These are phyloP conservation scores for Brachyrhaphis roseni DNA, from an alignment of 2,797 vertebrate genomes.

Conservation along the genomic window DNA sequence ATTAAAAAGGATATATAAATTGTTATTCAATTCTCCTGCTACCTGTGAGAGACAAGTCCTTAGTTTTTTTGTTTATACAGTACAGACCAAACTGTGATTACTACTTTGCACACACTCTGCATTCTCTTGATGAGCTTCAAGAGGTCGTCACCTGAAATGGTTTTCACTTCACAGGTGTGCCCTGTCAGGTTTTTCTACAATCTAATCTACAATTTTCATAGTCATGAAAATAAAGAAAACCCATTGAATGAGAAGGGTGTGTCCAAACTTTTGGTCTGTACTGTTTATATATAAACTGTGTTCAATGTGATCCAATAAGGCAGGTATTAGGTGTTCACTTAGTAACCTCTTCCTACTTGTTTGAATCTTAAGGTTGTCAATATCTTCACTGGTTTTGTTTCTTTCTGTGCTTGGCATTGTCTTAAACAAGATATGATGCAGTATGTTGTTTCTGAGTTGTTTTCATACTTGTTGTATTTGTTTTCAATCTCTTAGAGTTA, in stretches of 20 bases:
- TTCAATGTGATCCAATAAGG: conserved; percentile 11
- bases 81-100: conserved; percentile 23
- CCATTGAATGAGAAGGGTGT: too few relatives aligned
- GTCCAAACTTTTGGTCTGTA: too few relatives aligned
- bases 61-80: conserved; percentile 8
- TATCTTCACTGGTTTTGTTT: neutral
- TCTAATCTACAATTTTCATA: too few relatives aligned
- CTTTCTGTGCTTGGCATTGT: neutral
- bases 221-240: too few relatives aligned
- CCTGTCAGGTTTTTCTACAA: too few relatives aligned
- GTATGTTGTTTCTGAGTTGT: neutral
- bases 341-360: conserved; percentile 20
- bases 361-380: neutral
- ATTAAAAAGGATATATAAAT: conserved; percentile 20
- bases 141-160: too few relatives aligned
- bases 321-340: neutral
- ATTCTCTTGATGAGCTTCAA: too few relatives aligned
- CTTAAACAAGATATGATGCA: neutral
- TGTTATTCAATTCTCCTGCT: conserved; percentile 29
- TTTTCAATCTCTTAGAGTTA: neutral
- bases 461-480: neutral
- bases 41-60: conserved; percentile 26
- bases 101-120: too few relatives aligned
- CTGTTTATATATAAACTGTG: too few relatives aligned
- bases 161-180: too few relatives aligned